These are phyloP conservation scores for Spinus olivaceus DNA, from an alignment of 2,797 vertebrate species.

Conservation along the genomic window DNA sequence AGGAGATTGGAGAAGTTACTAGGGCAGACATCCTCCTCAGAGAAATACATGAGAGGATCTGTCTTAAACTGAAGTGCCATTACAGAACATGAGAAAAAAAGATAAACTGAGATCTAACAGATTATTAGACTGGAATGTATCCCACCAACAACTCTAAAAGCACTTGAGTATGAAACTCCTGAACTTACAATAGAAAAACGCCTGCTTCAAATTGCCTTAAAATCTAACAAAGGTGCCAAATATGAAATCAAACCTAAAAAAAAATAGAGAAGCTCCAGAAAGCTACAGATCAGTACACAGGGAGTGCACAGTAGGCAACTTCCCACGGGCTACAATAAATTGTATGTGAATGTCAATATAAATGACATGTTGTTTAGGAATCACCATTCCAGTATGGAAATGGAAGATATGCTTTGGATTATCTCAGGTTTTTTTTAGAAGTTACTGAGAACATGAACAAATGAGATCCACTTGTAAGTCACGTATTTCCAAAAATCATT, in stretches of 20 bases:
- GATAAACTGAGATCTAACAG: neutral
- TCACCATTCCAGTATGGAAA: neutral
- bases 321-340: neutral
- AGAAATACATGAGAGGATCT: neutral
- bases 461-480: neutral
- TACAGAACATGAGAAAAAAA: neutral
- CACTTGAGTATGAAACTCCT: neutral
- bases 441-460: neutral
- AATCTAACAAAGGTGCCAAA: neutral
- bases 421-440: neutral
- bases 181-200: neutral
- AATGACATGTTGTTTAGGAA: neutral
- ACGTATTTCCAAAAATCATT: neutral
- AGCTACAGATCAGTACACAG: neutral
- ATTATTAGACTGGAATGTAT: neutral
- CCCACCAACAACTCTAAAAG: neutral
- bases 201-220: neutral
- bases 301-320: neutral
- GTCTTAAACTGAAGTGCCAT: neutral
- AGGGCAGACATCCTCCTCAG: neutral
- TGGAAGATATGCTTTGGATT: rapidly evolving
- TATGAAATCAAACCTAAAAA: neutral
- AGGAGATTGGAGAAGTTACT: neutral
- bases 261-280: neutral
- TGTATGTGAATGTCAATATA: neutral